Evolutionary conservation across 2,797 vertebrate genomes (phyloP).

Genomic region (Odontamblyopus lacepedii): DNA sequence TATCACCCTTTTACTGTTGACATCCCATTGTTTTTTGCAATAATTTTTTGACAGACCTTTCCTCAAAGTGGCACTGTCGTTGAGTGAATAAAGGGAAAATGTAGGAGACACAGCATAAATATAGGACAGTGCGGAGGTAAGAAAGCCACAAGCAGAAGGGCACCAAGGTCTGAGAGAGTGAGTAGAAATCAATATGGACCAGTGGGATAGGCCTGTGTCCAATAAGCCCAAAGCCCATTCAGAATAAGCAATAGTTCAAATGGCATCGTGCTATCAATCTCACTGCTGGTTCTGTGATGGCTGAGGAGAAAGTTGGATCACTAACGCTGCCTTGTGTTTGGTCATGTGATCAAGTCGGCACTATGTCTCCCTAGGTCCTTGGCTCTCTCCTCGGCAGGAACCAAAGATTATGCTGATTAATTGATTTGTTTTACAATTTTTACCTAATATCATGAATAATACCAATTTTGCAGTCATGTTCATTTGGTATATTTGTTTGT

Average conservation of each 20-base stretch:
- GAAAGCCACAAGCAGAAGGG: conserved; percentile 60
- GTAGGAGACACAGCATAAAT: conserved; percentile 29
- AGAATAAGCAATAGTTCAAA: conserved; percentile 76
- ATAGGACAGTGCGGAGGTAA: conserved; percentile 35
- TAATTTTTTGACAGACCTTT: conserved; percentile 40
- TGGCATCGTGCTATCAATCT: conserved; percentile 74
- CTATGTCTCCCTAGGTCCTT: not conserved
- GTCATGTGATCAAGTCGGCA: conserved; percentile 39
- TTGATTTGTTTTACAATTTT: conserved; percentile 10
- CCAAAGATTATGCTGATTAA: not conserved
- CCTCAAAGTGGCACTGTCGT: conserved; percentile 2
- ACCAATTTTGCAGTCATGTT: not conserved
- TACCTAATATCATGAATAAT: not conserved
- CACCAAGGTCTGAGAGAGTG: conserved; percentile 56
- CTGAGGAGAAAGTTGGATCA: conserved; percentile 35
- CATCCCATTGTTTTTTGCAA: conserved; percentile 11
- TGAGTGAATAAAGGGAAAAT: not conserved
- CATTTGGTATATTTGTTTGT: not conserved
- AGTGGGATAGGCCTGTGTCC: conserved; percentile 55
- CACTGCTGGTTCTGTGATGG: conserved; percentile 46
- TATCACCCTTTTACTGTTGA: conserved; percentile 7
- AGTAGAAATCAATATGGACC: conserved; percentile 77
- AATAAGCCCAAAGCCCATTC: conserved; percentile 76
- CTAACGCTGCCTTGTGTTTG: conserved; percentile 18
- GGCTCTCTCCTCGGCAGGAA: not conserved